Evolutionary conservation across 2,113 vertebrate species (phyloP), one percentile per base, ranked within the genome.

Genomic region (Mohoua ochrocephala): DNA sequence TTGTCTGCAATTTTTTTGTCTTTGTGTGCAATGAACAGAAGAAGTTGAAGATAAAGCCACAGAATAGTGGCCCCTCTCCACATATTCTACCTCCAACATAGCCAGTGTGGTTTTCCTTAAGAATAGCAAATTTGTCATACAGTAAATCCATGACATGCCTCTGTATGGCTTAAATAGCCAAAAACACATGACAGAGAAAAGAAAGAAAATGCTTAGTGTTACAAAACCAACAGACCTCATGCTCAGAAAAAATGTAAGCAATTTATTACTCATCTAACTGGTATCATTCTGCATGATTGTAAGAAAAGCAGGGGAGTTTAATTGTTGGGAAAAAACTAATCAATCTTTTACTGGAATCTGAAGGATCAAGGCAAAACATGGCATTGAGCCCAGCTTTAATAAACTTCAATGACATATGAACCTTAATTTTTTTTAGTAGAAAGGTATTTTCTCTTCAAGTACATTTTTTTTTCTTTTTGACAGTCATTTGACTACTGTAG

Each of bases 261-360:
- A 94, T 90, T 94, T 95, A 52, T 97, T 93, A 90, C 39, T 60
- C 52, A 77, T 77, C 30, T 95, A 93, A 91, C 63, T 88, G 45
- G 67, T 44, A 80, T 92, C 30, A 83, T 93, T 95, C 63, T 54
- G 15, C 42, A 18, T 44, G 39, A 80, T 17, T n/a, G 27, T 85
- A 86, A 87, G 68, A 95, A 93, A n/a, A 85, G 35, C 33, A 86
- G 39, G 41, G 35, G 61, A 90, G 31, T 86, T 84, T 87, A 93
- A 75, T 67, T 95, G 50, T 91, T 63, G 82, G 63, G n/a, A 5
- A 21, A 81, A 71, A 88, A 80, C 0, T 19, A 88, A 93, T 73
- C 44, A 70, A 77, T 94, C 68, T 95, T 96, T 52, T 70, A 65
- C 47, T 78, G 68, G 71, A 91, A 95, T 84, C 76, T 78, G 35